Evolutionary conservation across 2,888 invertebrate genomes (phyloP), one percentile per base, ranked within the genome.

Genomic region (Bimastos eiseni): DNA sequence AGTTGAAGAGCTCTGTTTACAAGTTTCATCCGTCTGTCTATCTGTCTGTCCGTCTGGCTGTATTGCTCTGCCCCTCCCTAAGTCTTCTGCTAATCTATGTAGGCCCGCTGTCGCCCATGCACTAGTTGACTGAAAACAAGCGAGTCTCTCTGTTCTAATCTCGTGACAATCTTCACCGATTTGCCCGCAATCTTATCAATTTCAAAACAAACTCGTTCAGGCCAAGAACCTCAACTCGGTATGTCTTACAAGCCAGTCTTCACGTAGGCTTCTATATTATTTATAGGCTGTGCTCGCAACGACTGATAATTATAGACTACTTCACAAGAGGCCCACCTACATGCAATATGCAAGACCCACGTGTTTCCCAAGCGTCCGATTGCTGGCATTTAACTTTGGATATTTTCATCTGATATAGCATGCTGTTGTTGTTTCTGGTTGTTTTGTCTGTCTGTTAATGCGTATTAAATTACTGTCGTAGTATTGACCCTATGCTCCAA

Each of bases 161-260:
- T 30, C 70, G 8, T n/a, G 30, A 8, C 70, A 70, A 70, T 70
- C 70, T 70, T 70, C n/a, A 13, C 8, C 70, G 4, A 6, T 70
- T 70, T n/a, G 70, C 70, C n/a, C n/a, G 70, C 70, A 70, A 70
- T 70, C 70, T 70, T 70, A 70, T 70, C 70, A 70, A n/a, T 70
- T n/a, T n/a, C 70, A 70, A 70, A 70, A 70, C 70, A 70, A 70
- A 70, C 70, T 70, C 70, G 70, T 70, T 70, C 30, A 70, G 70
- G 70, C 70, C 70, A 70, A 70, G n/a, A 70, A 70, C n/a, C 70
- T 70, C 70, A 70, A n/a, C 70, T n/a, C n/a, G n/a, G 70, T 15
- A 8, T n/a, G 6, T 49, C 4, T 70, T 17, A 70, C n/a, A n/a
- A n/a, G 70, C n/a, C 70, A 6, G n/a, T n/a, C 30, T n/a, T n/a